Evolutionary conservation across 1,140 invertebrate species (phyloP), one percentile per base, ranked within the genome.

Genomic region (Drosophila bipectinata): DNA sequence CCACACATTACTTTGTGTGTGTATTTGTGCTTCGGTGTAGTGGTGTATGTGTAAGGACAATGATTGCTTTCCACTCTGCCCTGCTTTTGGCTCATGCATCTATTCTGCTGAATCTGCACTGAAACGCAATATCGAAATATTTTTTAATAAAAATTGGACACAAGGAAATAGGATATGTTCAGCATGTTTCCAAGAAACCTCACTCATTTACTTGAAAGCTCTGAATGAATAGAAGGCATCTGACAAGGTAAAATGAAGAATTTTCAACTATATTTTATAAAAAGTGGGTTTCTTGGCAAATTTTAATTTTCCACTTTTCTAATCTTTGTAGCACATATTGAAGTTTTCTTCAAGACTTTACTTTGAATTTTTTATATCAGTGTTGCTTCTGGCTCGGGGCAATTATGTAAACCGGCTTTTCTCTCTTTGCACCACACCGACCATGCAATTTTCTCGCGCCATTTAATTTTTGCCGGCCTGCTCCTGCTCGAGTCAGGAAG

Each of bases 371-470:
- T 32, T 32, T 55, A 21, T 55, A 4, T 21, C 10, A 47, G 39
- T 56, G 51, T 41, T n/a, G 14, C 26, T 37, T 32, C 49, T 62
- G 49, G 37, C 66, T 62, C 56, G 48, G 52, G 75, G 82, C 82
- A 87, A 87, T 87, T 87, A 87, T 87, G 83, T 88, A 82, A 87
- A 79, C 82, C 83, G 73, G 75, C 74, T 60, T 74, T 76, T 78
- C 82, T 68, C 74, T 75, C 60, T 81, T 68, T 69, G 66, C 41
- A 69, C 56, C 83, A 55, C 79, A 88, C 74, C 77, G 82, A 76
- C 74, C 78, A 80, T 87, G 83, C 83, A 87, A 87, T 87, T 88
- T 87, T 87, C 83, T 88, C 83, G 83, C 83, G 84, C 83, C 83
- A 87, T 87, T 87, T 87, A 87, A 87, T 87, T 87, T 88, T 74